Conservation (phyloP, 1,140 invertebrate species). For the Leptinotarsa undecemlineata region DNA sequence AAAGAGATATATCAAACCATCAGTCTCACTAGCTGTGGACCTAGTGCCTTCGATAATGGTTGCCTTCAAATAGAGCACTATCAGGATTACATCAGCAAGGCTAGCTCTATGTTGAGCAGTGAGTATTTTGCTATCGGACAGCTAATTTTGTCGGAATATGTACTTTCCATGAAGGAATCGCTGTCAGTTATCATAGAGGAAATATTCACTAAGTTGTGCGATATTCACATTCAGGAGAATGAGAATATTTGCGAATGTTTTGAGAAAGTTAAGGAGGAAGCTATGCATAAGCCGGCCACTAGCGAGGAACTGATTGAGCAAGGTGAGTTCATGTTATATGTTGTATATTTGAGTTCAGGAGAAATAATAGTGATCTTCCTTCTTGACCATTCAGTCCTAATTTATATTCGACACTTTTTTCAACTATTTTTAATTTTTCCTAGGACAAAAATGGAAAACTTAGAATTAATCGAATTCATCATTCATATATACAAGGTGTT, state of each 20-base stretch:
- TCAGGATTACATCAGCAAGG: constrained; percentile 62
- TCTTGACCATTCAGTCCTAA: too few species aligned
- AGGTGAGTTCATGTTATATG: constrained; percentile 26
- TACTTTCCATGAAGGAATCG: constrained; percentile 56
- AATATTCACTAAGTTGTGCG: constrained; percentile 58
- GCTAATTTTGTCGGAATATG: constrained; percentile 58
- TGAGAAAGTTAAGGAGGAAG: constrained; percentile 62
- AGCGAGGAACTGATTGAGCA: constrained; percentile 73
- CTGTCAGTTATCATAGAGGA: constrained; percentile 56
- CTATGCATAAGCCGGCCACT: constrained; percentile 66
- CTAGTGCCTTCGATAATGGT: constrained; percentile 59
- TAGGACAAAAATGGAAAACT: too few species aligned
- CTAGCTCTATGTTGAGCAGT: constrained; percentile 63
- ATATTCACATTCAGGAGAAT: constrained; percentile 56
- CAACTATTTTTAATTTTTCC: too few species aligned
- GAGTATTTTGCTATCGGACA: constrained; percentile 66
- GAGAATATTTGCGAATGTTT: constrained; percentile 67
- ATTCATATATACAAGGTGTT: too few species aligned
- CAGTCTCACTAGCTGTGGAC: constrained; percentile 9
- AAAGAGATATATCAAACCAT: constrained; percentile 35
- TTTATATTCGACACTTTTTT: too few species aligned
- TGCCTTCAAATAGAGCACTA: constrained; percentile 65
- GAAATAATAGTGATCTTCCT: too few species aligned
- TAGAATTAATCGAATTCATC: too few species aligned
- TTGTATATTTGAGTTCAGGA: too few species aligned